Evolutionary conservation across 2,797 vertebrate species (phyloP).

Genomic region (Sebastiscus tertius): DNA sequence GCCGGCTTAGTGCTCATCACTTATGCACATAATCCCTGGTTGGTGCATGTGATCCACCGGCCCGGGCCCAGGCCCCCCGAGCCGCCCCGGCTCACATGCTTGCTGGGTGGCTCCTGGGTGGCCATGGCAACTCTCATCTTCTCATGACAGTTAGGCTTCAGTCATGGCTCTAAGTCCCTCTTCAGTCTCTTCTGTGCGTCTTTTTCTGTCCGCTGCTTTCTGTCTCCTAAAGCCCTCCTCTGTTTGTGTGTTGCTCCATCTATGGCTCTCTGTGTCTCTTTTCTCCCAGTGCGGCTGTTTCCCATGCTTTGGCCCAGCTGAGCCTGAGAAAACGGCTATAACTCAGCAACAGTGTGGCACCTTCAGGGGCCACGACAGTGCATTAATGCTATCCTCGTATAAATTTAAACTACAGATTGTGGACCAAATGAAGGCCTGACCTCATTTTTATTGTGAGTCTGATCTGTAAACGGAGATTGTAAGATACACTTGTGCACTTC

Average conservation of each 20-base stretch:
- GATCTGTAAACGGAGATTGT: conserved; percentile 71
- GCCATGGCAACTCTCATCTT: conserved; percentile 80
- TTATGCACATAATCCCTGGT: conserved; percentile 93
- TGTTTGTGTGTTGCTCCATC: conserved; percentile 57
- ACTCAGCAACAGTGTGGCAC: conserved; percentile 31
- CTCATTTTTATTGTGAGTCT: conserved; percentile 68
- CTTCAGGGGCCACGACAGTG: conserved; percentile 36
- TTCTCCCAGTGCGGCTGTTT: conserved; percentile 53
- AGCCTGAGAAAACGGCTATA: conserved; percentile 42
- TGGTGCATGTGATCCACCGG: conserved; percentile 84
- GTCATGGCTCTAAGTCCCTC: conserved; percentile 74
- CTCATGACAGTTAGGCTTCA: conserved; percentile 83
- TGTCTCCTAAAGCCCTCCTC: conserved; percentile 71
- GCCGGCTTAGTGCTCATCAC: conserved; percentile 92
- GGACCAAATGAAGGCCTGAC: conserved; percentile 58
- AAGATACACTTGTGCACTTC: conserved; percentile 69
- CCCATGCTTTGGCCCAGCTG: conserved; percentile 56
- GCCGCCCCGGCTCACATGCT: conserved; percentile 74
- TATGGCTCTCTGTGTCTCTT: conserved; percentile 62
- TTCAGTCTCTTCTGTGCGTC: conserved; percentile 64
- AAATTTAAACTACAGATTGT: conserved; percentile 40
- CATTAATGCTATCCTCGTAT: conserved; percentile 28
- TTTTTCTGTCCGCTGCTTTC: conserved; percentile 70
- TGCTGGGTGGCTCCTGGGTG: conserved; percentile 78
- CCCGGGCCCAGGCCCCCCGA: conserved; percentile 68